Evolutionary conservation across 2,113 vertebrate genomes (phyloP).

Genomic region (Phylloscopus whistleri): DNA sequence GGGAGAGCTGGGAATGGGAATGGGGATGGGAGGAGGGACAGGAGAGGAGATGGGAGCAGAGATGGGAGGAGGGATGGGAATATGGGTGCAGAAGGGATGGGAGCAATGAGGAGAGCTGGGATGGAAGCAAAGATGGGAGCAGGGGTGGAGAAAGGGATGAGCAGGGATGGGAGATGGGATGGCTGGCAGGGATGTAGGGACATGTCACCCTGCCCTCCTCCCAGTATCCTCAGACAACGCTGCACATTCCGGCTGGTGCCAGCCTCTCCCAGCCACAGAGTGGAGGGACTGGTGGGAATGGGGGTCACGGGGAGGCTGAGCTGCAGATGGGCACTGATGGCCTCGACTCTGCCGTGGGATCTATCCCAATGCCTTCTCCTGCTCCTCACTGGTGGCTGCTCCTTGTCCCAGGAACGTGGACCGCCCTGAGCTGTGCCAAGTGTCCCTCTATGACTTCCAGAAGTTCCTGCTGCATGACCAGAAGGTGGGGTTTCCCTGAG

Average conservation of each 20-base stretch:
- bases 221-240: fast-evolving
- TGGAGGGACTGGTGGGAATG: neutral
- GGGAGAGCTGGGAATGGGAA: neutral
- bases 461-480: conserved; percentile 86
- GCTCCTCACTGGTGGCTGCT: neutral
- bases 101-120: neutral
- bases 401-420: conserved; percentile 77
- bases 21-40: neutral
- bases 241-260: fast-evolving
- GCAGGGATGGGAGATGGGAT: neutral
- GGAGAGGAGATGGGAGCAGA: fast-evolving
- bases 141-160: neutral
- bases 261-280: neutral
- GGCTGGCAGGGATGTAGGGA: neutral
- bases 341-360: neutral
- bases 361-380: neutral
- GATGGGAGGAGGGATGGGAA: neutral
- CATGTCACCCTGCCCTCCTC: neutral
- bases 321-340: neutral
- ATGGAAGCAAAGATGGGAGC: neutral
- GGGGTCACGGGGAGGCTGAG: neutral
- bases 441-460: conserved; percentile 87
- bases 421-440: conserved; percentile 81
- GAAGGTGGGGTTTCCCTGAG: conserved; percentile 71
- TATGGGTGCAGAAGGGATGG: neutral